These are phyloP conservation scores for Cyphotilapia sp. DNA, from an alignment of 2,113 vertebrate species.

Conservation along the genomic window DNA sequence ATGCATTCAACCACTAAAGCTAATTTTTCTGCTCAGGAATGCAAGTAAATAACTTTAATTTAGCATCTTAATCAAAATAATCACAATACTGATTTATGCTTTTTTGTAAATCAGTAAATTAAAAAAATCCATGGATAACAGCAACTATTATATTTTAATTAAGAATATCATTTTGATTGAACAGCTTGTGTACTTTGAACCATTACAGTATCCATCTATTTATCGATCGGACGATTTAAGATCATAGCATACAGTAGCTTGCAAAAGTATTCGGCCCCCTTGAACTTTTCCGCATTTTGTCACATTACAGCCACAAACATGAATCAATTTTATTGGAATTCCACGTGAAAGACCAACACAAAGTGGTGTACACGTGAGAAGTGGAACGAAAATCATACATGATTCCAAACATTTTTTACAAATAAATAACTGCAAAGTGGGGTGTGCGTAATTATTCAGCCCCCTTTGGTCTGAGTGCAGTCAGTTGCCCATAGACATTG, in stretches of 20 bases:
- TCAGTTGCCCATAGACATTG: rapidly evolving
- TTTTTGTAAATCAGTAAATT: not conserved
- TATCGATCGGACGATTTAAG: not conserved
- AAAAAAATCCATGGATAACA: not conserved
- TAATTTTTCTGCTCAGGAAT: not conserved
- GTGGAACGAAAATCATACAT: not conserved
- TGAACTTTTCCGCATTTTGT: not conserved
- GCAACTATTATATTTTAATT: not conserved
- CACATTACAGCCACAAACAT: not conserved
- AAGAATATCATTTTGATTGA: not conserved
- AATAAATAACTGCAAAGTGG: not conserved
- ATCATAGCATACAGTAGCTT: not conserved
- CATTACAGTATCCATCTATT: not conserved
- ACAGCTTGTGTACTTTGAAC: not conserved
- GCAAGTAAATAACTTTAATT: not conserved
- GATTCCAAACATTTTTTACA: not conserved
- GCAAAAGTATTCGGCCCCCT: not conserved
- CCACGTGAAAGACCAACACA: rapidly evolving
- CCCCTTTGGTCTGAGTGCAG: too few relatives aligned
- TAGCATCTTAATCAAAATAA: not conserved
- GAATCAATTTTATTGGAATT: not conserved
- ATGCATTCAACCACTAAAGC: not conserved
- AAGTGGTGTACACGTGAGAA: rapidly evolving
- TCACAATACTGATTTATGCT: not conserved
- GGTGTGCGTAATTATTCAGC: too few relatives aligned